These are phyloP conservation scores for Sciurus vulgaris DNA, from an alignment of 2,797 vertebrate species.

Conservation along the genomic window DNA sequence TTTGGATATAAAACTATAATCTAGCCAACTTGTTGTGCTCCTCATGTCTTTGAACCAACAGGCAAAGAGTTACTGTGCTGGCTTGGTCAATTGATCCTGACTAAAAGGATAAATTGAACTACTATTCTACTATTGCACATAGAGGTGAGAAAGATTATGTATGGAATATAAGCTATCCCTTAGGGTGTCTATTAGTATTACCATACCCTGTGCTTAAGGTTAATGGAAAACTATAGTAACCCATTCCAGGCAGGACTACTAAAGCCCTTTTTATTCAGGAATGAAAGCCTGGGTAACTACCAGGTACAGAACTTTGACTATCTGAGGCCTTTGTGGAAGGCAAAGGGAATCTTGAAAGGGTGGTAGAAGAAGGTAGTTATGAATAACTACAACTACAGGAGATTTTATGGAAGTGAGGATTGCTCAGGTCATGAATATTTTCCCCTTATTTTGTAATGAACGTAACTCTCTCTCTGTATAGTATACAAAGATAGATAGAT, in stretches of 20 bases:
- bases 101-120: neutral
- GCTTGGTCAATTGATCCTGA: neutral
- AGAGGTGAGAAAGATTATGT: neutral
- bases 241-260: neutral
- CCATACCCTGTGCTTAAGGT: neutral
- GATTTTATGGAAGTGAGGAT: neutral
- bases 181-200: neutral
- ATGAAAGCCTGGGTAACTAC: neutral
- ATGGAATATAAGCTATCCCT: neutral
- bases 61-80: neutral
- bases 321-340: neutral
- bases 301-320: neutral
- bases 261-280: neutral
- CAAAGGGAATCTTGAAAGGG: neutral
- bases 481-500: no score
- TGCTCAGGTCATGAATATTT: neutral
- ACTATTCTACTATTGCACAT: neutral
- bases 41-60: neutral
- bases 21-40: neutral
- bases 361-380: neutral
- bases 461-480: neutral
- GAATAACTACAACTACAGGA: neutral
- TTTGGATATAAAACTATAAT: neutral
- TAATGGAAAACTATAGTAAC: neutral
- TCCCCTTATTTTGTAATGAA: neutral